phyloP scores from a whole-genome alignment of 2,113 vertebrate genomes.

The Elaphurus davidianus region DNA sequence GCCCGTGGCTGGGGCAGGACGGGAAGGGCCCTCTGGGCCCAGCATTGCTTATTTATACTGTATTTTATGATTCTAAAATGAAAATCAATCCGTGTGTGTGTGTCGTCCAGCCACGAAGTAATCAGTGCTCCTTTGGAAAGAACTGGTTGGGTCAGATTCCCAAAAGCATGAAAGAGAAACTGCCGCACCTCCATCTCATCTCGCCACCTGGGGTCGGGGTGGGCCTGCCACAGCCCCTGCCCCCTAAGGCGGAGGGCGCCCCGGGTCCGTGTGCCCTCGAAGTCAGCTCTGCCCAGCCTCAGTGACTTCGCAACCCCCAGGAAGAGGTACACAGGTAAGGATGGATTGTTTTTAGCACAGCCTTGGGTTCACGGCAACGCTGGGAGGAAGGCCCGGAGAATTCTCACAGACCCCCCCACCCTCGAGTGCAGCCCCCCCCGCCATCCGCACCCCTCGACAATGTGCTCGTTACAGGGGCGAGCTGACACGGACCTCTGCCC shows the following conservation, averaged over 20 bases:
- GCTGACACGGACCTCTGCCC: accelerated
- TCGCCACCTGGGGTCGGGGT: accelerated
- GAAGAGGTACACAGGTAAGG: accelerated
- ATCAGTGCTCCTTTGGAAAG: accelerated
- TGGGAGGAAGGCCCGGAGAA: accelerated
- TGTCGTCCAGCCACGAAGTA: accelerated
- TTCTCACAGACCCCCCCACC: accelerated
- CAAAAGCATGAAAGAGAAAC: accelerated
- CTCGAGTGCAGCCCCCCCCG: accelerated
- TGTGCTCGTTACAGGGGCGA: accelerated
- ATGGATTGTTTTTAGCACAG: neutral
- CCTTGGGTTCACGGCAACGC: neutral
- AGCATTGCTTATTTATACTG: accelerated
- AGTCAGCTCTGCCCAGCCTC: accelerated
- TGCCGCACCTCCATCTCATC: accelerated
- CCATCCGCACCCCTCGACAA: accelerated
- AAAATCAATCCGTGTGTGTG: neutral
- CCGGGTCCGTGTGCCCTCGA: accelerated
- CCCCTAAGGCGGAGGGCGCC: accelerated
- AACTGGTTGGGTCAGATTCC: accelerated
- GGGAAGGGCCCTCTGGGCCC: neutral
- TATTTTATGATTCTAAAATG: neutral
- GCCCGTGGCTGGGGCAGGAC: neutral
- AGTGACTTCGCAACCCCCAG: accelerated
- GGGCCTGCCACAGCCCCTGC: neutral